These are phyloP conservation scores for Trichonephila clavata DNA, from an alignment of 1,140 invertebrate genomes.

Conservation along the genomic window DNA sequence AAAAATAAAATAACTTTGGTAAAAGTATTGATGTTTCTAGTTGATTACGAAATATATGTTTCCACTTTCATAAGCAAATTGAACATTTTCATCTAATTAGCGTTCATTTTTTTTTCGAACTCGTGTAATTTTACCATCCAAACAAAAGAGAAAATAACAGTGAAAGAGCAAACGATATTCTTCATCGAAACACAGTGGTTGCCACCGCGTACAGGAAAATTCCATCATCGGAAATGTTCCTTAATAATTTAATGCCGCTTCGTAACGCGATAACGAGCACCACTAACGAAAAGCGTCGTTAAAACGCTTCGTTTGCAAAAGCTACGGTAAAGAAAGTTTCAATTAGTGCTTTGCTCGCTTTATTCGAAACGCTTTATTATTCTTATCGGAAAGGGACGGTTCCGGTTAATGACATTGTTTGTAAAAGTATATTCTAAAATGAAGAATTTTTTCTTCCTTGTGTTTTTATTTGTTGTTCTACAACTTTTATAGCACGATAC, in stretches of 20 bases:
- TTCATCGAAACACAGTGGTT: background rate
- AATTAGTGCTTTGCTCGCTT: background rate
- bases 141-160: too few relatives aligned
- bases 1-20: too few relatives aligned
- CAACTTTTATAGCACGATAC: background rate
- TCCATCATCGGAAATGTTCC: background rate
- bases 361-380: background rate
- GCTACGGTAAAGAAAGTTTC: background rate
- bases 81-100: too few relatives aligned
- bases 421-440: background rate
- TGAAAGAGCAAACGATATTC: too few relatives aligned
- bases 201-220: background rate
- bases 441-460: background rate
- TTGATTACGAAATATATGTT: too few relatives aligned
- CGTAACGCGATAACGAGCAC: background rate
- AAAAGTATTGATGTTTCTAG: too few relatives aligned
- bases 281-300: background rate
- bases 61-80: too few relatives aligned
- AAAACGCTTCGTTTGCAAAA: conserved; percentile 22
- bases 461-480: background rate
- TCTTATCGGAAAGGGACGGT: background rate
- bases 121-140: too few relatives aligned
- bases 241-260: background rate
- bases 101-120: too few relatives aligned
- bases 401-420: background rate